Percentiles rank a stretch among this genome's conserved stretches.
Conservation (phyloP, 2,888 invertebrate species). For the Monopis laevigella region DNA sequence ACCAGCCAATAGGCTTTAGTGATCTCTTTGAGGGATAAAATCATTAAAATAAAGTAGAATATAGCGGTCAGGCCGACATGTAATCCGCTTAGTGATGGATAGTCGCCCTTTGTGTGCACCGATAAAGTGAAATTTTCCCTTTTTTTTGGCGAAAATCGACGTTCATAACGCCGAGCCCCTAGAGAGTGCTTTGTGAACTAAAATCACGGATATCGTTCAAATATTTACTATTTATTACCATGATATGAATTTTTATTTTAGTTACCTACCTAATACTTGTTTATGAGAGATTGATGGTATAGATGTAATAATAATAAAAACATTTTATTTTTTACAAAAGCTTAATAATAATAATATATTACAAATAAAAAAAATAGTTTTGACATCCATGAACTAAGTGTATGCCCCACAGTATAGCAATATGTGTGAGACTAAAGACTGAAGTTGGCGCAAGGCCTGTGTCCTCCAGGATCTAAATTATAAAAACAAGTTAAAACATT, state of each 20-base stretch:
- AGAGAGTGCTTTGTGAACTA: slow-evolving; percentile 12
- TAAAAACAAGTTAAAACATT: too few species aligned
- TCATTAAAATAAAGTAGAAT: slow-evolving; percentile 13
- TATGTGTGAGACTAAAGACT: too few species aligned
- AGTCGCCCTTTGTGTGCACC: slow-evolving; percentile 31
- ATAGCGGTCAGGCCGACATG: slow-evolving; percentile 6
- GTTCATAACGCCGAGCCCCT: slow-evolving; percentile 17
- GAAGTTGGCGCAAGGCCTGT: too few species aligned
- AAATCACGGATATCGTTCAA: slow-evolving; percentile 12
- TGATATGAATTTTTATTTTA: slow-evolving; percentile 11
- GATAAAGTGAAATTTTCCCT: slow-evolving; percentile 37
- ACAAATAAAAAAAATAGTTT: too few species aligned
- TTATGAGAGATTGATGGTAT: too few species aligned
- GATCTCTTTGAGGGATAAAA: slow-evolving; percentile 12
- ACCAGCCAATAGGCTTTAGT: slow-evolving; percentile 7
- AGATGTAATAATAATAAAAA: too few species aligned
- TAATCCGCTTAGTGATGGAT: slow-evolving; percentile 40
- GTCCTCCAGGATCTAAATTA: too few species aligned
- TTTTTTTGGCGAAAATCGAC: slow-evolving; percentile 38
- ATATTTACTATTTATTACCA: slow-evolving; percentile 12
- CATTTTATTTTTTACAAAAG: too few species aligned
- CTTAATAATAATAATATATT: too few species aligned
- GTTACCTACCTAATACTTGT: too few species aligned
- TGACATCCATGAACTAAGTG: too few species aligned
- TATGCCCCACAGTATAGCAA: too few species aligned